Percentiles rank a stretch among this genome's conserved stretches.
phyloP scores from a whole-genome alignment of 2,797 vertebrate species.

The Botia almorhae region DNA sequence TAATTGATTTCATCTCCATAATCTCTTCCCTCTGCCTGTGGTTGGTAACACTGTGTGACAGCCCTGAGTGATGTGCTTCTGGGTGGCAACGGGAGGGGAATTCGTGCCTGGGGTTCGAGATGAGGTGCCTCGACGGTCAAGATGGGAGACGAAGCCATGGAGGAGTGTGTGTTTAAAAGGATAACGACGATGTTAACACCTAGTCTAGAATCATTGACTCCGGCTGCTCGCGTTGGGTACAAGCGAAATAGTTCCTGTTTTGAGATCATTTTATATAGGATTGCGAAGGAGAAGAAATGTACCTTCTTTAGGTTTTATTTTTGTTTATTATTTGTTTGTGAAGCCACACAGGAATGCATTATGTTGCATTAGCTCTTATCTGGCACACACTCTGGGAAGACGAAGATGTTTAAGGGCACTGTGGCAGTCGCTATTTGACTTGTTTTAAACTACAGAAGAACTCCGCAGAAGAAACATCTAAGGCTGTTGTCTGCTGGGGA shows the following conservation, averaged over 20 bases:
- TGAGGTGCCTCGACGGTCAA: conserved; percentile 26
- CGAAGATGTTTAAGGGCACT: conserved; percentile 28
- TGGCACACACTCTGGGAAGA: conserved; percentile 3
- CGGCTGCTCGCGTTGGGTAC: background rate
- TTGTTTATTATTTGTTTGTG: conserved; percentile 1
- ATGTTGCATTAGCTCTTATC: conserved; percentile 23
- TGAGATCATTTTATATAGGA: background rate
- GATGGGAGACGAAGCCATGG: background rate
- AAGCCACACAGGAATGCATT: conserved; percentile 7
- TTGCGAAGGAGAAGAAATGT: background rate
- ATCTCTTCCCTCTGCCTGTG: conserved; percentile 78
- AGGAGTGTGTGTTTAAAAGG: conserved; percentile 1
- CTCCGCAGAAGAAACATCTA: background rate
- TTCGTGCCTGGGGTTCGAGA: conserved; percentile 53
- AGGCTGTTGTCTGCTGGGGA: background rate
- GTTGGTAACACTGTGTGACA: conserved; percentile 80
- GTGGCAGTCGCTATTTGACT: background rate
- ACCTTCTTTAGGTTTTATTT: background rate
- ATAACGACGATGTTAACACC: conserved; percentile 15
- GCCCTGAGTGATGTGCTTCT: conserved; percentile 78
- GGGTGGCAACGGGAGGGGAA: conserved; percentile 63
- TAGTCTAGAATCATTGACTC: background rate
- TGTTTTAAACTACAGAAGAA: background rate
- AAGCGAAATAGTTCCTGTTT: conserved; percentile 1
- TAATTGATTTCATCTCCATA: conserved; percentile 87